Base-by-base conservation (phyloP, 2,888 invertebrate genomes). In the Orthonevra nobilis region DNA sequence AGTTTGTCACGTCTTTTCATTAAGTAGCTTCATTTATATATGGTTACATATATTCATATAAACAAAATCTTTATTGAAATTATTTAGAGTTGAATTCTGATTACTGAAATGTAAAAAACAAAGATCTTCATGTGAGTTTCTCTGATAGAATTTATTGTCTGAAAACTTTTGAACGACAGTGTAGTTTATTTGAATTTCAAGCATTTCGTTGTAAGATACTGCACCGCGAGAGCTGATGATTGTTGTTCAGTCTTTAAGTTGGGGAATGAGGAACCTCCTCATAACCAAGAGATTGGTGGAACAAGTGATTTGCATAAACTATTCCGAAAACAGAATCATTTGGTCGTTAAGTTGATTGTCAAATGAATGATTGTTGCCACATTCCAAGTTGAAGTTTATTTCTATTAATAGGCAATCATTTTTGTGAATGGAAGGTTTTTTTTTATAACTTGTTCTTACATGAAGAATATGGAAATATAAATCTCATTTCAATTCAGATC, bases 231-330 rank as follows among this genome's bases (percentile, higher is more conserved):
- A 5, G 23, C 23, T 32, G 32, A 12, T 42, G 42, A 64, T 23
- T 42, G 32, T 23, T 38, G 9, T 14, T 17, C 20, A 14, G 26
- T n/a, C 46, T 64, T 23, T 63, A 32, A 63, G 23, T 40, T 23
- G 14, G 32, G n/a, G 10, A 15, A 4, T n/a, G n/a, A n/a, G n/a
- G n/a, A n/a, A n/a, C n/a, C n/a, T n/a, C n/a, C n/a, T n/a, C n/a
- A n/a, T n/a, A 4, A 17, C 19, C 17, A 15, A 9, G 20, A 52
- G 48, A 19, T 28, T 19, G 28, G 23, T 19, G 4, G 14, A 15
- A 7, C n/a, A 15, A 30, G 30, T 61, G 32, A 46, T 68, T 56
- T 58, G 40, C 46, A 69, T 69, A 74, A 68, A 74, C 69, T 61
- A 74, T 74, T 48, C 69, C 54, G 54, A 44, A 30, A 17, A 50